Base-by-base conservation (phyloP, 2,797 vertebrate species). In the Leptodactylus fallax region DNA sequence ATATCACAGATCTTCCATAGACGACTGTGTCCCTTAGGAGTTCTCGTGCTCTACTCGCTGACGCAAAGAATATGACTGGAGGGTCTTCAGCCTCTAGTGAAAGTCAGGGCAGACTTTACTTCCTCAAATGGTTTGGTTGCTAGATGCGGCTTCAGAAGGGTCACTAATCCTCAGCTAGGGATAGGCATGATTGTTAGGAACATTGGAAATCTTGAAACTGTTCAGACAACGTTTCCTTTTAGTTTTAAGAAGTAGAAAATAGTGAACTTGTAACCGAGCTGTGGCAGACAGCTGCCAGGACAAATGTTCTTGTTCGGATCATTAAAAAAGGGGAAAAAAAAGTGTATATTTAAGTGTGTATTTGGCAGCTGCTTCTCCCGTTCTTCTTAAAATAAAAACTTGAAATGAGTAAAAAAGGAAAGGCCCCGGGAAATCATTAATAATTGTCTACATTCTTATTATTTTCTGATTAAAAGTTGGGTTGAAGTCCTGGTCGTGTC, bases 1-100 rank as follows among this genome's bases (percentile, higher is more conserved):
- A 72, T 53, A 60, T 69, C 61, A 71, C 63, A 56, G n/a, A 79
- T 86, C 77, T 60, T 81, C n/a, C 55, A 63, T 77, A 51, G 72
- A 79, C 3, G 47, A 23, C 55, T 23, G 55, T 36, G 47, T 82
- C 36, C 76, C 86, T 72, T 45, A 87, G 69, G 56, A 76, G 79
- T n/a, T 51, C 79, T 87, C n/a, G 9, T 76, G 7, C 45, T 56
- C 47, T 36, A 36, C 14, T 87, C 23, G 47, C 69, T 87, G 78
- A 81, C 69, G 78, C 69, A 63, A 61, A 36, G 23, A 76, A 77
- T 7, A n/a, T 67, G 69, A 49, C 80, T 60, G 25, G 79, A 67
- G 86, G 86, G 80, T 36, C 60, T 61, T 87, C 71, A 55, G 51
- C 45, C 79, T 76, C 58, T 23, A 25, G 51, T 61, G 36, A 72